Conservation (phyloP, 2,113 vertebrate species). For the Tragelaphus strepsiceros region DNA sequence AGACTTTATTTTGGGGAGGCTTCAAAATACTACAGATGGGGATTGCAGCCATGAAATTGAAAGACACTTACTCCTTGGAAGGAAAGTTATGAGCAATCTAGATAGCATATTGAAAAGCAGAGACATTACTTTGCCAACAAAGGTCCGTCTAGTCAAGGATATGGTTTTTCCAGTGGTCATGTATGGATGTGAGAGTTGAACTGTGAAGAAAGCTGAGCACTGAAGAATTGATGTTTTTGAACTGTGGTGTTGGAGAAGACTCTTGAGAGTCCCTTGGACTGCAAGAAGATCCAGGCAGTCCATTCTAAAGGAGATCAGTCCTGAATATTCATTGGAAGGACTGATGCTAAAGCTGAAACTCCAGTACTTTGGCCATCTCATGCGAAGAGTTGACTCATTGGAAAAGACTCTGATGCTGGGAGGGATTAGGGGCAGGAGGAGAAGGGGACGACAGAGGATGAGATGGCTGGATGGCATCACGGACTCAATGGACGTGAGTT, state of each 20-base stretch:
- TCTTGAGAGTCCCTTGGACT: neutral
- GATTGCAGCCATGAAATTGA: neutral
- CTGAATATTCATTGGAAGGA: neutral
- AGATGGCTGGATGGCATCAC: neutral
- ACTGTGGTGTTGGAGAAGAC: neutral
- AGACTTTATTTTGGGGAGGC: neutral
- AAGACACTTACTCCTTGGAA: neutral
- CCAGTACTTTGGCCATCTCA: neutral
- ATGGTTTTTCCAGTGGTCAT: neutral
- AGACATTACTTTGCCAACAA: neutral
- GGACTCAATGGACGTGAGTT: accelerated
- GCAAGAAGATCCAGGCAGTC: neutral
- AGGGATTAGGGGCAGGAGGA: neutral
- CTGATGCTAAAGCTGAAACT: neutral
- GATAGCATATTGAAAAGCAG: neutral
- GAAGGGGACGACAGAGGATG: neutral
- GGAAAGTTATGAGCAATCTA: neutral
- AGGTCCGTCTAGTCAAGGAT: neutral
- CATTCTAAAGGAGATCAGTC: neutral
- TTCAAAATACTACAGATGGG: neutral
- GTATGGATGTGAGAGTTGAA: neutral
- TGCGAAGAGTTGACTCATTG: neutral
- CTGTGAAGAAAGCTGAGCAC: neutral
- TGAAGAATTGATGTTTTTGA: neutral
- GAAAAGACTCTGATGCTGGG: neutral